phyloP scores from a whole-genome alignment of 2,888 invertebrate genomes.

The Leptura quadrifasciata region DNA sequence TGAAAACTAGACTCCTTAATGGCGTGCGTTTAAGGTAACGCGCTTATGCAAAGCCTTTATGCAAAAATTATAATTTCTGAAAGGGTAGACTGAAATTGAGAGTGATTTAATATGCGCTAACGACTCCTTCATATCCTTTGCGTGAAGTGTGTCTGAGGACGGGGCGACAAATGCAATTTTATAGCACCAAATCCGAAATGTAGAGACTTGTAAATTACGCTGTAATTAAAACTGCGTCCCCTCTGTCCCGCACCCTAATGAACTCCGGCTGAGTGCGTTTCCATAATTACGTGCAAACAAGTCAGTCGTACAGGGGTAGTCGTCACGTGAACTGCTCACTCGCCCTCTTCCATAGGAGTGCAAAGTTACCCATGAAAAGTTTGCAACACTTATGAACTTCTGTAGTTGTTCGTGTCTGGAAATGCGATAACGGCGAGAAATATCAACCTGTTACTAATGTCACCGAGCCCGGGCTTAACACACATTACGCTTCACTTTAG shows the following conservation, averaged over 20 bases:
- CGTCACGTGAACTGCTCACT: conserved; percentile 55
- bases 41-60: conserved; percentile 6
- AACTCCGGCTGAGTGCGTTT: conserved; percentile 68
- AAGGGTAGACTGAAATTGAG: conserved; percentile 20
- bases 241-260: conserved; percentile 64
- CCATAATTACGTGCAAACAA: conserved; percentile 71
- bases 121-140: conserved; percentile 19
- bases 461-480: conserved; percentile 1
- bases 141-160: conserved; percentile 18
- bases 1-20: background rate
- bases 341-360: conserved; percentile 53
- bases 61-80: conserved; percentile 32
- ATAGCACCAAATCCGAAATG: conserved; percentile 62
- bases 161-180: conserved; percentile 28
- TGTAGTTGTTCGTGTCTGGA: conserved; percentile 54
- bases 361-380: conserved; percentile 62
- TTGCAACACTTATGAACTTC: conserved; percentile 49
- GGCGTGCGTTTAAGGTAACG: background rate
- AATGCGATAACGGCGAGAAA: conserved; percentile 48
- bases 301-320: conserved; percentile 59
- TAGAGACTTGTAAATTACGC: conserved; percentile 68
- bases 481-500: conserved; percentile 6
- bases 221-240: conserved; percentile 68
- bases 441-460: conserved; percentile 43
- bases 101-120: conserved; percentile 34